phyloP scores from a whole-genome alignment of 2,888 invertebrate genomes.

The Drosophila subsilvestris region DNA sequence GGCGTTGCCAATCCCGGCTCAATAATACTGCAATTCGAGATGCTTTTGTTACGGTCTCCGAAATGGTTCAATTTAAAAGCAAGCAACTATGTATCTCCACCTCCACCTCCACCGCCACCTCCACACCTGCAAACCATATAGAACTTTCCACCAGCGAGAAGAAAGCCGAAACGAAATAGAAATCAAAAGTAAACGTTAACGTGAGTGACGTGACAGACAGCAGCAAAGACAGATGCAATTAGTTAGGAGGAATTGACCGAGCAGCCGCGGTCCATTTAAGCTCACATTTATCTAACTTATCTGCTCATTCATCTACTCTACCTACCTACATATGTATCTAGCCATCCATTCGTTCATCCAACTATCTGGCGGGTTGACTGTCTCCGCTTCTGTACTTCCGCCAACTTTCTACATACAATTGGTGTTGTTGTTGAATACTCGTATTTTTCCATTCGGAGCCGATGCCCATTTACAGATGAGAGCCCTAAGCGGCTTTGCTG shows the following conservation, averaged over 20 bases:
- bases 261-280: conserved; percentile 46
- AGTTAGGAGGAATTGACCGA: conserved; percentile 33
- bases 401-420: conserved; percentile 34
- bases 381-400: conserved; percentile 37
- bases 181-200: conserved; percentile 50
- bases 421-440: conserved; percentile 11
- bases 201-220: conserved; percentile 19
- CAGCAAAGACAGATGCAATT: conserved; percentile 52
- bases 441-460: conserved; percentile 16
- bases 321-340: background rate
- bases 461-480: conserved; percentile 31
- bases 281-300: conserved; percentile 42
- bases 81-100: background rate
- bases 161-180: conserved; percentile 50
- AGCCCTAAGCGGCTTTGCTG: conserved; percentile 8
- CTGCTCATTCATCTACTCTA: conserved; percentile 6
- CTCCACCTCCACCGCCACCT: too few relatives aligned
- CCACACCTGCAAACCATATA: conserved; percentile 26
- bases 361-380: conserved; percentile 14
- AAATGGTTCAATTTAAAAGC: conserved; percentile 38
- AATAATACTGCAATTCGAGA: conserved; percentile 62
- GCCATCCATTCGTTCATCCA: conserved; percentile 2
- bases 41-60: conserved; percentile 26
- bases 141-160: conserved; percentile 53
- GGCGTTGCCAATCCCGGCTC: conserved; percentile 62